Base-by-base conservation (phyloP, 2,888 invertebrate species). In the Pristionchus exspectatus region DNA sequence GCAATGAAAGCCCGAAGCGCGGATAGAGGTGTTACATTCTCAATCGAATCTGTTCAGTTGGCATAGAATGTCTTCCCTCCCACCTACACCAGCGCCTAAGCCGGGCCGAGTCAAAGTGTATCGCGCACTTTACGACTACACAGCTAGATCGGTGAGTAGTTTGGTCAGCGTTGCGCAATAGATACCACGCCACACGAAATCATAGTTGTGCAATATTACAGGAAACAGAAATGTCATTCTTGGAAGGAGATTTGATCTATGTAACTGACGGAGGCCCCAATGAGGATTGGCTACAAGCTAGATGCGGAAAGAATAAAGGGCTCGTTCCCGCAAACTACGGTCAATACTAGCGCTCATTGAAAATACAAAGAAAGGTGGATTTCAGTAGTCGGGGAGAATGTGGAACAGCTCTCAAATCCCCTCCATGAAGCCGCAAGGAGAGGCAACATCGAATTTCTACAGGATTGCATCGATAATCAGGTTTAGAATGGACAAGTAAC, bases 381-480 rank as follows among this genome's bases (percentile, higher is more conserved):
- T 90, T 89, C 90, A 94, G 94, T 94, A 21, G 90, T 92, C 56
- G 92, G 92, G 69, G 93, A 94, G 89, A 92, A 93, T 30, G 92
- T 94, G 18, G 96, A 96, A 94, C 96, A 96, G 91, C 95, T 97
- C 85, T 96, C 96, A 87, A 95, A 96, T 91, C 97, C 97, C 1
- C 95, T 97, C 50, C 97, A 97, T 93, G 97, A 97, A 94, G 97
- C 97, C 84, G 96, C 97, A 12, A 96, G 96, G 93, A 95, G 97
- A 91, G 97, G 97, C 81, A 97, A 97, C 93, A 92, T 96, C 30
- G 95, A 95, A 14, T 96, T 97, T 93, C 93, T 97, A 90, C 94
- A 95, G 90, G 96, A 97, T 94, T 97, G 96, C 93, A 94, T 97
- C 50, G 94, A 95, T 63, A 96, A 96, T 94, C 96, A 96, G 90